Conservation (phyloP, 2,888 invertebrate species). For the Drosophila nr. perissopoda region DNA sequence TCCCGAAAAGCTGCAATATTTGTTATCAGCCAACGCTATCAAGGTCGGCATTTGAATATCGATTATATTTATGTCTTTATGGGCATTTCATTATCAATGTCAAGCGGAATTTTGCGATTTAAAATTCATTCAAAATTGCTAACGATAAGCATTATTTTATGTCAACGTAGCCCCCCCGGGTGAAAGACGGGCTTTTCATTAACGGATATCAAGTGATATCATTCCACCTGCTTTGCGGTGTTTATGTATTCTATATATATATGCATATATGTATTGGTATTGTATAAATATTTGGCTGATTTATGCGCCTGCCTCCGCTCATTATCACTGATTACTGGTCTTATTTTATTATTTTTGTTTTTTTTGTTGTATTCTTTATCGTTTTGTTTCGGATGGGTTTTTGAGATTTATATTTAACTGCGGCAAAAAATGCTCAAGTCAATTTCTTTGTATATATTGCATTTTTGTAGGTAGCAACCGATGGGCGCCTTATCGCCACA, state of each 20-base stretch:
- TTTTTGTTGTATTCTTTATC: slow-evolving; percentile 23
- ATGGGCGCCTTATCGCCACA: slow-evolving; percentile 42
- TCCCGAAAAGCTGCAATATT: background rate
- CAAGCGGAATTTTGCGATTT: slow-evolving; percentile 52
- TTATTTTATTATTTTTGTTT: background rate
- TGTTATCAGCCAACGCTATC: slow-evolving; percentile 34
- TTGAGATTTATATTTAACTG: slow-evolving; percentile 56
- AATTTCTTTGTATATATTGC: background rate
- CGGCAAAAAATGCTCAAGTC: slow-evolving; percentile 28
- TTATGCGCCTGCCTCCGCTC: slow-evolving; percentile 10
- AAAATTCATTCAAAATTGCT: slow-evolving; percentile 11
- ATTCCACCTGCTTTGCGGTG: background rate
- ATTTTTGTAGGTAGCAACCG: slow-evolving; percentile 55
- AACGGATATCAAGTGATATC: slow-evolving; percentile 56
- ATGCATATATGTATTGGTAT: background rate
- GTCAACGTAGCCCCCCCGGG: slow-evolving; percentile 18
- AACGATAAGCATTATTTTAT: slow-evolving; percentile 47
- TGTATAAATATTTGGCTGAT: slow-evolving; percentile 5
- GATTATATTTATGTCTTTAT: background rate
- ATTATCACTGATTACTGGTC: slow-evolving; percentile 17
- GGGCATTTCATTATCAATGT: slow-evolving; percentile 72
- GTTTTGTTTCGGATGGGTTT: slow-evolving; percentile 19
- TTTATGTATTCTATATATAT: background rate
- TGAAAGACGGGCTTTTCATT: slow-evolving; percentile 43
- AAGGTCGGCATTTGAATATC: slow-evolving; percentile 32